Base-by-base conservation (phyloP, 2,113 vertebrate species). In the Apaloderma vittatum region DNA sequence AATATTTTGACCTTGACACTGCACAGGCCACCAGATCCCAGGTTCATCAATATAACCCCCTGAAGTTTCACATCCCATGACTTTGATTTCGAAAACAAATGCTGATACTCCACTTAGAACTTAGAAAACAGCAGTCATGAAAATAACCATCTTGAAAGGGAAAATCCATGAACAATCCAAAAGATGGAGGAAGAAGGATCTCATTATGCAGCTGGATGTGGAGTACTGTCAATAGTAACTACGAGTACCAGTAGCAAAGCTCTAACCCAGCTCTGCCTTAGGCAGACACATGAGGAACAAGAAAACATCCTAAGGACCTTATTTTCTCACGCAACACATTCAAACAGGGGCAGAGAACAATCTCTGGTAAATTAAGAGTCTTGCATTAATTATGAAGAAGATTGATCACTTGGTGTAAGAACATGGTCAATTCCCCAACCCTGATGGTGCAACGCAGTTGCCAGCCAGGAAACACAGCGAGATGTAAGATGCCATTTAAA, bases 221-320 rank as follows among this genome's bases (percentile, higher is more conserved):
- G 86, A 85, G 58, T 22, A 54, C n/a, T 90, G 77, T 74, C 78
- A 78, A 9, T 8, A 84, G 48, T 29, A 70, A 51, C 83, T 49
- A 23, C 8, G 24, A 87, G 65, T 32, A 71, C 8, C 57, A 75
- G 65, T 0, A 55, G 58, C 86, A 93, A 76, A 79, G 49, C 73
- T 68, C 57, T 57, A 57, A 61, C 57, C 10, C 9, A 1, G 48
- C 55, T 80, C 59, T 94, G 55, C 51, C 72, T 74, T 18, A 58
- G 15, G 49, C 63, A 80, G 63, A 55, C 1, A 62, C 8, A 43
- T 0, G 0, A 70, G 59, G 75, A 87, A 55, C 0, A 0, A 83
- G 55, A 86, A 95, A 80, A 86, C 43, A 61, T 45, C 34, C 16
- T 16, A 26, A 81, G 48, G 46, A 88, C 54, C 24, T 91, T 79